Evolutionary conservation across 2,797 vertebrate species (phyloP), one percentile per base, ranked within the genome.

Genomic region (Enteromius thamalakanensis): DNA sequence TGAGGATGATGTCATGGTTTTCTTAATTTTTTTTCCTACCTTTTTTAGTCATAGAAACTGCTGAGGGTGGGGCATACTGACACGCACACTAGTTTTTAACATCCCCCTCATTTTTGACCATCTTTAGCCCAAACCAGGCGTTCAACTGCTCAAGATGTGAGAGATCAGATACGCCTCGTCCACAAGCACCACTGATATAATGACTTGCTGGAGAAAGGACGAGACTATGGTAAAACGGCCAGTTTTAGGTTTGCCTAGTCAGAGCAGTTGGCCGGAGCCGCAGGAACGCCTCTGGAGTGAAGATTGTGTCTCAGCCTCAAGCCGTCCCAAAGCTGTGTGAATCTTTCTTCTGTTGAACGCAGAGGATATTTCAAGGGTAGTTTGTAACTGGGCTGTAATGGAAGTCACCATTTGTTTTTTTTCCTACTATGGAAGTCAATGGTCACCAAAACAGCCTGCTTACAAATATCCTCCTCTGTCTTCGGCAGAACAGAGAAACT

Each of bases 41-140:
- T 94, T 95, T 95, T 95, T 94, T 95, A 95, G 94, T 93, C 92
- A 94, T 91, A 93, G 91, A 92, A 89, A 87, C 90, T 89, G 84
- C 79, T 70, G 89, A 91, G 91, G 91, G 92, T 91, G 92, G 91
- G 90, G 91, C 89, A 84, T 86, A 75, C 76, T 70, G 58, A 80
- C 68, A 77, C 79, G 62, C 45, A 60, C 64, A 69, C 60, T 47
- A 19, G 42, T 77, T 67, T 69, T 60, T 64, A 65, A 62, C 23
- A 67, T 72, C 47, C 62, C 68, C 76, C 77, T 82, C 67, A 26
- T 81, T 80, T 64, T 45, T 47, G 34, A 67, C 80, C 71, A 76
- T 53, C n/a, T 67, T 55, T 75, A 82, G 71, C 70, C 32, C 60
- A 75, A 23, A 26, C 79, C 37, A 47, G 53, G 68, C 68, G 47